These are phyloP conservation scores for Conus betulinus DNA, from an alignment of 1,140 invertebrate genomes.

Conservation along the genomic window DNA sequence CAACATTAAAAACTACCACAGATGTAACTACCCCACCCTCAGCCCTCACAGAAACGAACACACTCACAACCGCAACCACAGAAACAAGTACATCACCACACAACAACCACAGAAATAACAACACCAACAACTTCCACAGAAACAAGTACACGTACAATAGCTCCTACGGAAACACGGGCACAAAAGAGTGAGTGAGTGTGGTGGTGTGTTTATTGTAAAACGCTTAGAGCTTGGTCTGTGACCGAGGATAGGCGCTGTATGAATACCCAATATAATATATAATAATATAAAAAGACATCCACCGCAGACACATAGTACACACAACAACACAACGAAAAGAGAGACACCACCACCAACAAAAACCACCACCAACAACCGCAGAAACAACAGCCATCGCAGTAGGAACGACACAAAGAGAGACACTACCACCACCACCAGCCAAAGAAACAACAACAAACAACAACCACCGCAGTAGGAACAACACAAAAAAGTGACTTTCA, in stretches of 20 bases:
- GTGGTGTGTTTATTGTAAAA: no score
- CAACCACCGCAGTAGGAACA: not conserved
- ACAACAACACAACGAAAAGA: not conserved
- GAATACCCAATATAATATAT: no score
- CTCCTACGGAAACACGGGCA: not conserved
- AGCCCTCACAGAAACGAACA: not conserved
- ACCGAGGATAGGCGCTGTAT: no score
- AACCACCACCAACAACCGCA: not conserved
- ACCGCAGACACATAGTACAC: not conserved
- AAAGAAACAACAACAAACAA: not conserved
- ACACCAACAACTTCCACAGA: not conserved
- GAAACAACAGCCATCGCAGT: constrained; percentile 4
- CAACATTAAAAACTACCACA: not conserved
- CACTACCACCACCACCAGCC: constrained; percentile 13
- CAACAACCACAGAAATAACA: not conserved
- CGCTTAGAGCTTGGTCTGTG: no score
- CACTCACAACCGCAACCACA: not conserved
- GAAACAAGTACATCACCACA: not conserved
- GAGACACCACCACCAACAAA: not conserved
- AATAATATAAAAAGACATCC: not conserved
- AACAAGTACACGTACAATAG: not conserved
- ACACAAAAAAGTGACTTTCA: not conserved
- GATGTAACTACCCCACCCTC: not conserved
- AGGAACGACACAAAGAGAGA: constrained; percentile 6
- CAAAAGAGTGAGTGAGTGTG: no score